Conservation (phyloP, 92 coral and sea anemone genomes). For the Galaxea fascicularis region DNA sequence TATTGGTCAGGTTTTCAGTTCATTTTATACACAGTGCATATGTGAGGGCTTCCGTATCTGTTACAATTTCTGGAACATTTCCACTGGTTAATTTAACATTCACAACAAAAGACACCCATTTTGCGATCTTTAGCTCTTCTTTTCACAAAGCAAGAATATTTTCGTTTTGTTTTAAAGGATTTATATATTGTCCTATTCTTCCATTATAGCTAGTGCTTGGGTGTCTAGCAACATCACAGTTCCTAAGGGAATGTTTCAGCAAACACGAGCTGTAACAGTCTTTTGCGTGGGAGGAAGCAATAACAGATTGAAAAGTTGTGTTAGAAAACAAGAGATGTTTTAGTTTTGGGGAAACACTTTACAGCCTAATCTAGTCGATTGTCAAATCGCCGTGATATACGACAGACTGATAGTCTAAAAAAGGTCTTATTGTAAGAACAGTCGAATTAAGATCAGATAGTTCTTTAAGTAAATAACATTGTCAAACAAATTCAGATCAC, state of each 20-base stretch:
- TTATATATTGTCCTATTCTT: slow-evolving; percentile 7
- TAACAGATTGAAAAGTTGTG: neutral
- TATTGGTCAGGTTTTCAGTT: neutral
- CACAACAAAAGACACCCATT: neutral
- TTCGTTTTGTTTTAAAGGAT: neutral
- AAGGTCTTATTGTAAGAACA: too few species aligned
- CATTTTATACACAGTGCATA: neutral
- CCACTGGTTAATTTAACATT: neutral
- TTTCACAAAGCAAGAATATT: neutral
- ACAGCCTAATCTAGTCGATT: neutral
- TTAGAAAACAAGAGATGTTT: neutral
- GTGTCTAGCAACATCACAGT: slow-evolving; percentile 21
- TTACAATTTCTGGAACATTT: neutral
- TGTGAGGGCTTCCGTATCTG: neutral
- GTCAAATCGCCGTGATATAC: neutral
- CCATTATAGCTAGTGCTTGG: neutral
- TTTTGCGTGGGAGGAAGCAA: too few species aligned
- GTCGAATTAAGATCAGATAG: neutral
- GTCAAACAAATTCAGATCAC: too few species aligned
- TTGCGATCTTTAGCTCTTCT: neutral
- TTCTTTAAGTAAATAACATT: too few species aligned
- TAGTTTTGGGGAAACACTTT: neutral
- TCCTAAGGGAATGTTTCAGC: slow-evolving; percentile 7
- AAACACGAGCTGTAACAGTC: neutral
- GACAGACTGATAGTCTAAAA: too few species aligned